Percentiles rank a stretch among this genome's conserved stretches.
phyloP scores from a whole-genome alignment of 2,888 invertebrate genomes.

The Plebejus anna region DNA sequence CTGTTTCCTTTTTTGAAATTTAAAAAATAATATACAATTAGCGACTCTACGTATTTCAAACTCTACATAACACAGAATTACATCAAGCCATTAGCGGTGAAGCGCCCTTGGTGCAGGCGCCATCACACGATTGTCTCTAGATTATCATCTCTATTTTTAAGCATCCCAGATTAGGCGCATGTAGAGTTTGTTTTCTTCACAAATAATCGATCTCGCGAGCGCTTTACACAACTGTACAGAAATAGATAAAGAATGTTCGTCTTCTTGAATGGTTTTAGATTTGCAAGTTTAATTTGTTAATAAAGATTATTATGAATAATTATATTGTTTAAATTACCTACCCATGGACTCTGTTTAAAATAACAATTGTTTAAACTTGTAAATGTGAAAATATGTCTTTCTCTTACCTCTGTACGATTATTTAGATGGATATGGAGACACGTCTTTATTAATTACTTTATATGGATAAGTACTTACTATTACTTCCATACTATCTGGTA shows the following conservation, averaged over 20 bases:
- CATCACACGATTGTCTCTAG: conserved; percentile 36
- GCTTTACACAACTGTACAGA: neutral
- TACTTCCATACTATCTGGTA: too few species aligned
- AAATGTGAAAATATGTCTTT: too few species aligned
- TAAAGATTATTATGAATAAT: too few species aligned
- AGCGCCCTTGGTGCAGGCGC: conserved; percentile 48
- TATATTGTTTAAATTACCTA: too few species aligned
- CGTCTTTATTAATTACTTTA: too few species aligned
- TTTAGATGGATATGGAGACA: too few species aligned
- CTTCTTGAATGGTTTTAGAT: neutral
- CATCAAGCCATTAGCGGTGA: conserved; percentile 72
- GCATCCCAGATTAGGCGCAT: conserved; percentile 8
- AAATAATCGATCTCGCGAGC: neutral
- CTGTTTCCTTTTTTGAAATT: neutral
- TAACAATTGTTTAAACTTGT: too few species aligned
- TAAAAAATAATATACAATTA: neutral
- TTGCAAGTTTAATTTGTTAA: neutral
- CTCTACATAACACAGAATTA: conserved; percentile 55
- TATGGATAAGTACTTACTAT: too few species aligned
- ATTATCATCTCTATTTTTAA: conserved; percentile 25
- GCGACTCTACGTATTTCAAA: conserved; percentile 46
- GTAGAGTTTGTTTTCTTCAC: conserved; percentile 17
- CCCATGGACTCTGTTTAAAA: too few species aligned
- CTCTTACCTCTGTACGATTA: neutral
- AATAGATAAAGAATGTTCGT: neutral